A percentile compares a stretch with the other conserved stretches of the same genome.
phyloP scores from a whole-genome alignment of 2,888 invertebrate species.

The Philonicus albiceps region DNA sequence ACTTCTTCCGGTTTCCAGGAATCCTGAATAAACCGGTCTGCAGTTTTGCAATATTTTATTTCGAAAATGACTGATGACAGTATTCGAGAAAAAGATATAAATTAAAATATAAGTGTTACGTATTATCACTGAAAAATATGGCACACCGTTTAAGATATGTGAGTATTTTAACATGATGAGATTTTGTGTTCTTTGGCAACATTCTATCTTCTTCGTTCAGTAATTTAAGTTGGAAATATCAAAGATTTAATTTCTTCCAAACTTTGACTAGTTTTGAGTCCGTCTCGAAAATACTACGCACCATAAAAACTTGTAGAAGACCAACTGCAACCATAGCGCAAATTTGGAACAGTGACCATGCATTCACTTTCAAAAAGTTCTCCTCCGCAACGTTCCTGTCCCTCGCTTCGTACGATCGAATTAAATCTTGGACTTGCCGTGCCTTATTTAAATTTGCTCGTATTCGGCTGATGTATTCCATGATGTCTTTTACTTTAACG shows the following conservation, averaged over 20 bases:
- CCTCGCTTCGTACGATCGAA: conserved; percentile 78
- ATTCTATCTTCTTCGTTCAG: not conserved
- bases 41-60: not conserved
- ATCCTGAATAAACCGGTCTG: not conserved
- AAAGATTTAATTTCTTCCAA: conserved; percentile 59
- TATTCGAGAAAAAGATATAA: not conserved
- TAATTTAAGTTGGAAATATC: conserved; percentile 47
- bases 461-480: conserved; percentile 72
- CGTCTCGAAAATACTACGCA: conserved; percentile 79
- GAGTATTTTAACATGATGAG: not conserved
- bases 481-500: conserved; percentile 70
- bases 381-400: conserved; percentile 84
- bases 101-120: not conserved
- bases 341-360: conserved; percentile 79
- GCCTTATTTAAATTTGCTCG: conserved; percentile 69
- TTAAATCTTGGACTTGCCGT: conserved; percentile 72
- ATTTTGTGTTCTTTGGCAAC: conserved; percentile 18
- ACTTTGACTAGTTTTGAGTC: conserved; percentile 61
- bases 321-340: conserved; percentile 77
- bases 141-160: not conserved
- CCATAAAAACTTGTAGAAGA: conserved; percentile 77
- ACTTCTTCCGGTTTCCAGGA: too few relatives aligned
- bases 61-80: not conserved
- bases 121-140: not conserved
- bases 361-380: conserved; percentile 81